Conservation (phyloP, 2,113 vertebrate genomes). For the Neomonachus schauinslandi region DNA sequence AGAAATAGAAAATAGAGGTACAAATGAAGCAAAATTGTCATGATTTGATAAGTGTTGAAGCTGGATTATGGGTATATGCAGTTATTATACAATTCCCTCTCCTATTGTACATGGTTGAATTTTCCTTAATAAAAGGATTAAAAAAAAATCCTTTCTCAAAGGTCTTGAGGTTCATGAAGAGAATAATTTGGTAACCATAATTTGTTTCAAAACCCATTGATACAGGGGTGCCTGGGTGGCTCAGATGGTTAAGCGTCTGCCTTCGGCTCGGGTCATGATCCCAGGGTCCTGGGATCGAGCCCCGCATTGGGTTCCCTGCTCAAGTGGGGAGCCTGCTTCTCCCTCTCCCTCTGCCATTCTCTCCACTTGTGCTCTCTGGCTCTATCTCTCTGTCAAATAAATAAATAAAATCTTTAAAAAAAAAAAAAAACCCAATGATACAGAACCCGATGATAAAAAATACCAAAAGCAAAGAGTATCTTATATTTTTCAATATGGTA, state of each 20-base stretch:
- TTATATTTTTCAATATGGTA: neutral
- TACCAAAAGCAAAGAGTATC: constrained; percentile 31
- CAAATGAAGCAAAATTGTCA: neutral
- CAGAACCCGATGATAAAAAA: constrained; percentile 26
- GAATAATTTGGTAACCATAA: constrained; percentile 40
- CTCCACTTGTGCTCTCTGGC: no score
- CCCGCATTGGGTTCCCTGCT: no score
- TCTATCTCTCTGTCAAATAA: no score
- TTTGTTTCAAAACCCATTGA: constrained; percentile 12
- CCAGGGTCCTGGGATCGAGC: no score
- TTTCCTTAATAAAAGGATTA: neutral
- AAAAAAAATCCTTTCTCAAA: constrained; percentile 32
- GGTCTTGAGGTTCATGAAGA: neutral
- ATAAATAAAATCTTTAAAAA: no score
- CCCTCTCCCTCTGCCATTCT: no score
- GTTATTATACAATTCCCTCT: neutral
- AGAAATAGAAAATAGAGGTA: neutral
- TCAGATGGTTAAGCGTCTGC: no score
- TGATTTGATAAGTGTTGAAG: neutral
- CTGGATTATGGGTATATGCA: neutral
- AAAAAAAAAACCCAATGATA: neutral
- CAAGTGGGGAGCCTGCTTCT: no score
- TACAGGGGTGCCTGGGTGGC: neutral
- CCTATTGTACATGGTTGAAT: neutral
- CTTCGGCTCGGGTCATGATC: no score